A percentile compares a stretch with the other conserved stretches of the same genome.
Evolutionary conservation across 2,888 invertebrate species (phyloP).

Genomic region (Ashinkailepas kermadecensis): DNA sequence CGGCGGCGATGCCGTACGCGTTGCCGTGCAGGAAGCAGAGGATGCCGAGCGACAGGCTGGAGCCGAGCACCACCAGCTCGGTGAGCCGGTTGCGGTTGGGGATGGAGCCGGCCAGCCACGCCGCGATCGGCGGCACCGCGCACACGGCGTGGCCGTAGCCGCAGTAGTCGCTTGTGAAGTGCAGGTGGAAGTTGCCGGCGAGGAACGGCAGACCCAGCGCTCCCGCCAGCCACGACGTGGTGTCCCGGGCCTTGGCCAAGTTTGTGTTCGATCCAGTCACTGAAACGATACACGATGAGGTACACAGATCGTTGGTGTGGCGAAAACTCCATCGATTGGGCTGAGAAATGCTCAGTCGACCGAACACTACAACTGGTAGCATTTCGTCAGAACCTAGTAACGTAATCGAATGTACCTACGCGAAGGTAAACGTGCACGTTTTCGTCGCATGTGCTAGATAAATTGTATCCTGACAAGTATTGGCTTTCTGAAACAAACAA

Average conservation of each 20-base stretch:
- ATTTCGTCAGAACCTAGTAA: no score
- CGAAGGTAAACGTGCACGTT: no score
- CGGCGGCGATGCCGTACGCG: not conserved
- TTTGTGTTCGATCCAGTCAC: not conserved
- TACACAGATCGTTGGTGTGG: no score
- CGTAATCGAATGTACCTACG: no score
- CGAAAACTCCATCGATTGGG: no score
- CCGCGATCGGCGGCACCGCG: not conserved
- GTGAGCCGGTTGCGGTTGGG: slow-evolving; percentile 2
- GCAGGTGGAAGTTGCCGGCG: not conserved
- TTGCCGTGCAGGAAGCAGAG: slow-evolving; percentile 3
- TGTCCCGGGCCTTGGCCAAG: not conserved
- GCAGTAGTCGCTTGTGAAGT: not conserved
- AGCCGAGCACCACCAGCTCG: not conserved
- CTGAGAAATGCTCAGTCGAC: no score
- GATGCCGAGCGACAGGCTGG: slow-evolving; percentile 10
- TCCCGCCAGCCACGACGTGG: slow-evolving; percentile 3
- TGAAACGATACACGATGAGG: not conserved
- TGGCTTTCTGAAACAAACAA: no score
- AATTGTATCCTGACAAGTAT: no score
- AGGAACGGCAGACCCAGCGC: not conserved
- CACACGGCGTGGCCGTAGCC: not conserved
- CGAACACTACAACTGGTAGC: no score
- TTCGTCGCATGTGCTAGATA: no score
- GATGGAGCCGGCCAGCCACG: slow-evolving; percentile 13